Conservation (phyloP, 1,140 invertebrate genomes). For the Phthorimaea operculella region DNA sequence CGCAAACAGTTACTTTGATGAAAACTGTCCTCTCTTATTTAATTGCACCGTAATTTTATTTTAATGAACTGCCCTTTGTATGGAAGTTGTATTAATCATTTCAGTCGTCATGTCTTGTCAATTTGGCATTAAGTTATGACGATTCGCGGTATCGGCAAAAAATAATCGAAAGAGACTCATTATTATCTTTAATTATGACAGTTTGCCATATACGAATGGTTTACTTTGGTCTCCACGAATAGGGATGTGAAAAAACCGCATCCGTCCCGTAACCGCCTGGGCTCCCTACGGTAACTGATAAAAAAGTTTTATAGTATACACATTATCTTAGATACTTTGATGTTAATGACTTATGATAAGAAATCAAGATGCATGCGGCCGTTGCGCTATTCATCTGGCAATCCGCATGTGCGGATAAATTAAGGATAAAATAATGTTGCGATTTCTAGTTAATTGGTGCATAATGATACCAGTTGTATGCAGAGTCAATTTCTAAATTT, state of each 20-base stretch:
- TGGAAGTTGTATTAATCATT: slow-evolving; percentile 14
- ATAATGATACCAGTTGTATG: background rate
- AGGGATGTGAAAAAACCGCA: slow-evolving; percentile 38
- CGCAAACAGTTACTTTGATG: background rate
- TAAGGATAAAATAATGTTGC: background rate
- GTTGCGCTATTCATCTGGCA: slow-evolving; percentile 17
- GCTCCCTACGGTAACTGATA: slow-evolving; percentile 40
- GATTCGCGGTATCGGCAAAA: slow-evolving; percentile 47
- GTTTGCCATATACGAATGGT: slow-evolving; percentile 59
- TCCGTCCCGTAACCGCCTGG: slow-evolving; percentile 22
- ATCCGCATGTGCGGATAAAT: background rate
- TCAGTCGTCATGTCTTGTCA: slow-evolving; percentile 20
- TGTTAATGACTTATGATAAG: slow-evolving; percentile 27
- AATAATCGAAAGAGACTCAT: slow-evolving; percentile 49
- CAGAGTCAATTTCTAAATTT: too few relatives aligned
- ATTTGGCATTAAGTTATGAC: slow-evolving; percentile 57
- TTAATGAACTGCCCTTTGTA: slow-evolving; percentile 7
- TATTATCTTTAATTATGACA: slow-evolving; percentile 67
- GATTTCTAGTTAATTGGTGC: background rate
- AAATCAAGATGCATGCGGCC: slow-evolving; percentile 20
- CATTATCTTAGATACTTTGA: slow-evolving; percentile 41
- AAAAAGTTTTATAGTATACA: slow-evolving; percentile 37
- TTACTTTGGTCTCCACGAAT: slow-evolving; percentile 40
- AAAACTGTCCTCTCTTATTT: background rate
- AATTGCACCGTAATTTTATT: slow-evolving; percentile 7